A percentile compares a stretch with the other conserved stretches of the same genome.
phyloP scores from a whole-genome alignment of 2,797 vertebrate species.

The Microchirus variegatus region DNA sequence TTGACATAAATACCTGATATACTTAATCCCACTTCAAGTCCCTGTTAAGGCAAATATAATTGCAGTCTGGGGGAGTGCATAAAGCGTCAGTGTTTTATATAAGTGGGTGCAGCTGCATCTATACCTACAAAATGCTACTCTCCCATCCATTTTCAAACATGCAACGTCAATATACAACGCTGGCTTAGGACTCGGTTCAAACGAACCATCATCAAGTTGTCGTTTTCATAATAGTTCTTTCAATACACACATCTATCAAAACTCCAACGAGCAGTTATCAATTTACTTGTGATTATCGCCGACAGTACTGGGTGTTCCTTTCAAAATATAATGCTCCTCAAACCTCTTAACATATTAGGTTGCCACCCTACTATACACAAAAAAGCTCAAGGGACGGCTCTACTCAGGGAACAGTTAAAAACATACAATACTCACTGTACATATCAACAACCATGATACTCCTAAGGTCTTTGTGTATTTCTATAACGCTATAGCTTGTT shows the following conservation, averaged over 20 bases:
- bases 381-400: constrained; percentile 60
- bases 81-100: constrained; percentile 70
- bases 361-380: constrained; percentile 57
- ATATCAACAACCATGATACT: constrained; percentile 67
- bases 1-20: constrained; percentile 79
- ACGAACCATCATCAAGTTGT: constrained; percentile 36
- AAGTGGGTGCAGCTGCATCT: constrained; percentile 67
- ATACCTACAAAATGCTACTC: constrained; percentile 68
- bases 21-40: constrained; percentile 66
- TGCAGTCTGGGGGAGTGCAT: constrained; percentile 78
- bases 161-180: constrained; percentile 46
- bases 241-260: constrained; percentile 34
- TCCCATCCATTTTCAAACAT: constrained; percentile 49
- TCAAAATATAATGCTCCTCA: constrained; percentile 53
- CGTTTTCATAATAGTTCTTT: constrained; percentile 40
- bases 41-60: constrained; percentile 79
- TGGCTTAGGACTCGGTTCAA: constrained; percentile 25
- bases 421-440: constrained; percentile 76
- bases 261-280: constrained; percentile 43
- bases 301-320: constrained; percentile 30
- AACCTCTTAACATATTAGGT: constrained; percentile 31
- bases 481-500: constrained; percentile 65
- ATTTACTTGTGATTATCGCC: constrained; percentile 30
- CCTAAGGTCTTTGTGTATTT: constrained; percentile 58
- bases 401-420: constrained; percentile 47